phyloP scores from a whole-genome alignment of 2,797 vertebrate species.

The Pogonophryne albipinna region DNA sequence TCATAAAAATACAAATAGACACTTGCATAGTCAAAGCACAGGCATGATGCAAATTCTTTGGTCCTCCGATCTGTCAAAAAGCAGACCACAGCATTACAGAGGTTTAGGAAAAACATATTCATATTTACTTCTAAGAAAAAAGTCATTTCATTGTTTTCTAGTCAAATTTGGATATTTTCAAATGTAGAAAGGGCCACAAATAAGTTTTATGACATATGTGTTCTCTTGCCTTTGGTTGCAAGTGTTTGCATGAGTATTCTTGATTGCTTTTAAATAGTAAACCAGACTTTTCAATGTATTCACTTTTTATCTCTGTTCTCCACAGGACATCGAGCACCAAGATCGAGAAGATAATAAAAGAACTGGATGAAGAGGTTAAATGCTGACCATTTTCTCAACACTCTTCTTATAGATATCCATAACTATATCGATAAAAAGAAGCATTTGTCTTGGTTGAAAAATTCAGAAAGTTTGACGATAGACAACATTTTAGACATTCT shows the following conservation, averaged over 20 bases:
- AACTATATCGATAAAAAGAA: conserved; percentile 2
- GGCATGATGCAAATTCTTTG: too few species aligned
- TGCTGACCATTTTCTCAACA: background rate
- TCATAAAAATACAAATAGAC: background rate
- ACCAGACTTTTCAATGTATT: background rate
- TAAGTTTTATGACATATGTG: background rate
- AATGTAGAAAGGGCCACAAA: conserved; percentile 5
- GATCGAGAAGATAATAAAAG: conserved; percentile 97
- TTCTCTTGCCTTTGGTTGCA: background rate
- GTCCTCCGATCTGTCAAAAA: background rate
- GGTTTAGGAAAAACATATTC: background rate
- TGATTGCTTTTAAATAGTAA: conserved; percentile 11
- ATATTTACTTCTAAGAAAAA: background rate
- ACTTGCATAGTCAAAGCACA: background rate
- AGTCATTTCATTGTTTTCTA: background rate
- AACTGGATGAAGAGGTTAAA: conserved; percentile 96
- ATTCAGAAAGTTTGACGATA: background rate
- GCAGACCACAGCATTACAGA: background rate
- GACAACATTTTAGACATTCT: background rate
- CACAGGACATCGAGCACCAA: conserved; percentile 93
- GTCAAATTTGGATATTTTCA: background rate
- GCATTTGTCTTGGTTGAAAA: background rate
- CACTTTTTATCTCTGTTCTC: conserved; percentile 20
- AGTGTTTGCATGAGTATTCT: background rate
- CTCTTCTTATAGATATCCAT: background rate